Percentiles rank a stretch among this genome's conserved stretches.
Evolutionary conservation across 2,797 vertebrate genomes (phyloP).

Genomic region (Scomberomorus guttatus): DNA sequence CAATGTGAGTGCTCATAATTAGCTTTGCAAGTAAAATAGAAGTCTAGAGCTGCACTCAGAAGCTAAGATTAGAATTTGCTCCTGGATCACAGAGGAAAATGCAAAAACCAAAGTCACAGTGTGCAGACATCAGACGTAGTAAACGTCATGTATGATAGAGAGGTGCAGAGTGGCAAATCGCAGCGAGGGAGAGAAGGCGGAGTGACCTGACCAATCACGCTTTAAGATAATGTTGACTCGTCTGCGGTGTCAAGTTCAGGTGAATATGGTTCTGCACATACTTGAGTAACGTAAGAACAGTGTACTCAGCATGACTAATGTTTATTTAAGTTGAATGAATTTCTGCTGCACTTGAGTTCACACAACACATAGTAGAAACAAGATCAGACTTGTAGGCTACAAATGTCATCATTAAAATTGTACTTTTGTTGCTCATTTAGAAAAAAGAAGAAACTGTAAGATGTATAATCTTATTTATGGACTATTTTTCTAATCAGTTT

Average conservation of each 20-base stretch:
- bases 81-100: not conserved
- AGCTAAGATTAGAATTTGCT: not conserved
- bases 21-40: not conserved
- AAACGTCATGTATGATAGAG: not conserved
- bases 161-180: not conserved
- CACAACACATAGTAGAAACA: not conserved
- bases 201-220: not conserved
- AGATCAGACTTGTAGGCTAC: not conserved
- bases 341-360: not conserved
- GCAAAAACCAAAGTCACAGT: not conserved
- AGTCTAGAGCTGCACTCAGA: too few relatives aligned
- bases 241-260: slow-evolving; percentile 9
- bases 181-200: not conserved
- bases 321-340: not conserved
- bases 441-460: too few relatives aligned
- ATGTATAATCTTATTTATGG: too few relatives aligned
- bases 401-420: not conserved
- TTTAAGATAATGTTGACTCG: not conserved
- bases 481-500: too few relatives aligned
- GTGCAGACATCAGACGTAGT: not conserved
- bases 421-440: not conserved
- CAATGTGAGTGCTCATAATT: not conserved
- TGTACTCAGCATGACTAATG: not conserved
- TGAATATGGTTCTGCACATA: not conserved
- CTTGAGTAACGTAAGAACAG: not conserved